These are phyloP conservation scores for Camponotus floridanus DNA, from an alignment of 1,140 invertebrate species.

Conservation along the genomic window DNA sequence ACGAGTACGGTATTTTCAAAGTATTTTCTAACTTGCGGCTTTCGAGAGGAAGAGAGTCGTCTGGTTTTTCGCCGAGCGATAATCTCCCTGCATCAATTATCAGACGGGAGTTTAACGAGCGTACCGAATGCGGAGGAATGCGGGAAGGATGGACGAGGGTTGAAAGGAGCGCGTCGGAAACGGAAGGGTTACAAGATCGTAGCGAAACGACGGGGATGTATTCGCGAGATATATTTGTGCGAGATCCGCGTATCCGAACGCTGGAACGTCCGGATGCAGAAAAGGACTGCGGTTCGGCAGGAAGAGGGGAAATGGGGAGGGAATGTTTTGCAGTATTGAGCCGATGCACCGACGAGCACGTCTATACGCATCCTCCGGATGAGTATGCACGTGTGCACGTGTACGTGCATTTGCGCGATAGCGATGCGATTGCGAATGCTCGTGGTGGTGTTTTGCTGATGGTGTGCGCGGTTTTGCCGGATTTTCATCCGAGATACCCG, in stretches of 20 bases:
- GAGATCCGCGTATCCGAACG: conserved; percentile 27
- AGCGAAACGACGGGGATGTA: conserved; percentile 60
- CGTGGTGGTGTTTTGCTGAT: conserved; percentile 11
- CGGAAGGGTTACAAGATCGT: conserved; percentile 15
- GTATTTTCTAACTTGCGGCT: not conserved
- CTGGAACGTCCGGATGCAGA: conserved; percentile 62
- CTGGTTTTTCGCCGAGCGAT: not conserved
- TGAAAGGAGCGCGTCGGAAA: conserved; percentile 51
- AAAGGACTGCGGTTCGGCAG: conserved; percentile 63
- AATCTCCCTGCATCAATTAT: conserved; percentile 29
- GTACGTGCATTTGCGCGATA: conserved; percentile 14
- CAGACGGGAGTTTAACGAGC: conserved; percentile 32
- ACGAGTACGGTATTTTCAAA: conserved; percentile 11
- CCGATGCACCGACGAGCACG: conserved; percentile 55
- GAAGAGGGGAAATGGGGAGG: conserved; percentile 53
- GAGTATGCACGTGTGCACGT: not conserved
- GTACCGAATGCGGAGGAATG: conserved; percentile 33
- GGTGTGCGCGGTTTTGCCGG: conserved; percentile 32
- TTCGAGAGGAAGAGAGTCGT: not conserved
- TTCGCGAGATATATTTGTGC: conserved; percentile 46
- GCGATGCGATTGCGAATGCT: conserved; percentile 41
- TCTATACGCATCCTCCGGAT: conserved; percentile 22
- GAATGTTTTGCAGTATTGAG: conserved; percentile 79
- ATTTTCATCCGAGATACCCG: conserved; percentile 57
- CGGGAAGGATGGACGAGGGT: not conserved